Conservation (phyloP, 2,113 vertebrate genomes). For the Bubalus kerabau region DNA sequence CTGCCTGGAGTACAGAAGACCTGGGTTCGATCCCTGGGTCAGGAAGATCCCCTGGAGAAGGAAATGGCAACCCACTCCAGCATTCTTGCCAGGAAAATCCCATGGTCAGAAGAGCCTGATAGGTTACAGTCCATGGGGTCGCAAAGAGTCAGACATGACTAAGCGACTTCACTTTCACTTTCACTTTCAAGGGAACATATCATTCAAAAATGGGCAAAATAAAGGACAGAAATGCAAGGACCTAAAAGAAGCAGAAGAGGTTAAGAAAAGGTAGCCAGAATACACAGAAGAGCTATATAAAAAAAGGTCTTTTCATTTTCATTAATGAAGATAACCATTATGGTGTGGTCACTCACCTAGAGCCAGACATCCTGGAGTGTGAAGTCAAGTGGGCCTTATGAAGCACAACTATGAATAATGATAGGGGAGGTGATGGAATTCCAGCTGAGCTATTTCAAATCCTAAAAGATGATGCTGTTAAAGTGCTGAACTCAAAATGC, state of each 20-base stretch:
- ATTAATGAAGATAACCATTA: not conserved
- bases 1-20: not conserved
- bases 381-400: not conserved
- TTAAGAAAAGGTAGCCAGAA: not conserved
- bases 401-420: not conserved
- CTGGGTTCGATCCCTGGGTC: not conserved
- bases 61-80: not conserved
- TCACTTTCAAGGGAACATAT: not conserved
- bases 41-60: not conserved
- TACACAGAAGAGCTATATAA: not conserved
- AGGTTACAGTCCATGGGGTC: not conserved
- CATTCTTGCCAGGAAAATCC: not conserved
- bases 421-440: not conserved
- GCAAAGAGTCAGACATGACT: not conserved
- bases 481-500: not conserved
- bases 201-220: not conserved
- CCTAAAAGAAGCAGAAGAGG: not conserved
- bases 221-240: not conserved
- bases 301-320: not conserved
- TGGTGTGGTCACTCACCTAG: not conserved
- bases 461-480: not conserved
- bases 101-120: not conserved
- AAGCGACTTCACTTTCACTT: not conserved
- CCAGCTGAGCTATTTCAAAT: not conserved
- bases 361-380: not conserved